These are phyloP conservation scores for Dinomys branickii DNA, from an alignment of 2,113 vertebrate species.

Conservation along the genomic window DNA sequence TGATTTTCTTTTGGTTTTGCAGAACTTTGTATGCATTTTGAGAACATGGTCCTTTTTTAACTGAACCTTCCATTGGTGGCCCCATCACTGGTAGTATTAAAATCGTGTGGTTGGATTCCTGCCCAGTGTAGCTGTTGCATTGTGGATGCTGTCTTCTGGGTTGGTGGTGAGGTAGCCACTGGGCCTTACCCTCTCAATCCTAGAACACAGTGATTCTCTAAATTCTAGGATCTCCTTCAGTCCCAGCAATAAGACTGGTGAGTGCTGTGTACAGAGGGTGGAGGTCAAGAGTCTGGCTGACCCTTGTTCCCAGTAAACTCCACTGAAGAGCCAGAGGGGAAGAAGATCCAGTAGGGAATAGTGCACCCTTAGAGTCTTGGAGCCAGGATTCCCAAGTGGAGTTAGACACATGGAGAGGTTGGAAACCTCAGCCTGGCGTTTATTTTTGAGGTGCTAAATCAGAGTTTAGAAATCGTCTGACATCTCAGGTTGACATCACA, in stretches of 20 bases:
- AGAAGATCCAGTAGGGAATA: not conserved
- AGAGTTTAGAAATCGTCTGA: not conserved
- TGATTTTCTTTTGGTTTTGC: not conserved
- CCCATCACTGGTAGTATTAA: not conserved
- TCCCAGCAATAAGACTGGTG: not conserved
- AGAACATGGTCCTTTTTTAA: rapidly evolving
- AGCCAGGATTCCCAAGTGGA: not conserved
- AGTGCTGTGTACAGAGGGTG: not conserved
- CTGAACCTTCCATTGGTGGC: not conserved
- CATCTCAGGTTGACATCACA: not conserved
- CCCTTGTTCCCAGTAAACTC: not conserved
- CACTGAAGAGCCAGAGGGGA: not conserved
- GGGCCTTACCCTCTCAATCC: not conserved
- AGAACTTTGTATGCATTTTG: not conserved
- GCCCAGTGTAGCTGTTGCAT: rapidly evolving
- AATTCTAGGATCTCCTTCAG: not conserved
- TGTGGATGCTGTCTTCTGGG: not conserved
- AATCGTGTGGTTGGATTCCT: not conserved
- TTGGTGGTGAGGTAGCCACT: not conserved
- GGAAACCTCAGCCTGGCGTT: not conserved
- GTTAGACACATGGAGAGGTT: not conserved
- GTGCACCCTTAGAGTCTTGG: not conserved
- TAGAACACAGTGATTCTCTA: not conserved
- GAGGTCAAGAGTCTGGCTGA: not conserved
- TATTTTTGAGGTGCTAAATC: not conserved